Evolutionary conservation across 2,888 invertebrate species (phyloP).

Genomic region (Laothoe populi): DNA sequence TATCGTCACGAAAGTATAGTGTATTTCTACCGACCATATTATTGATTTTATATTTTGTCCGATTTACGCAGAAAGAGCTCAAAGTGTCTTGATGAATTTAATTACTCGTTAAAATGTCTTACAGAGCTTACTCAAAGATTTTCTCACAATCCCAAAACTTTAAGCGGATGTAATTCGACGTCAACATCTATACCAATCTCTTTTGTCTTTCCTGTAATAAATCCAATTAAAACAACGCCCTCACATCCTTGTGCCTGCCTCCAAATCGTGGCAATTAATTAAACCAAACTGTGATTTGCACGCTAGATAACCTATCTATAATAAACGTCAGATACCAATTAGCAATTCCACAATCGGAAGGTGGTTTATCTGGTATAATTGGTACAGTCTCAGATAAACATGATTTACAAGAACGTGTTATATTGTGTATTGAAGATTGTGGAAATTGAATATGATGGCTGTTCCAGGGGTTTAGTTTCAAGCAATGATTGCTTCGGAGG

Average conservation of each 20-base stretch:
- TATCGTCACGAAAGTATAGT: no score
- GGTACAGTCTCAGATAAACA: constrained; percentile 18
- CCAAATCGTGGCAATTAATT: constrained; percentile 26
- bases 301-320: constrained; percentile 23
- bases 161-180: constrained; percentile 4
- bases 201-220: constrained; percentile 18
- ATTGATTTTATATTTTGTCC: no score
- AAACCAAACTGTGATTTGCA: constrained; percentile 27
- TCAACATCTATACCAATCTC: constrained; percentile 7
- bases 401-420: constrained; percentile 8
- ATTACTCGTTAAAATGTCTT: not conserved
- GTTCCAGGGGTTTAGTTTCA: not conserved
- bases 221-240: constrained; percentile 14
- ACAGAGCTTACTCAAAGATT: not conserved
- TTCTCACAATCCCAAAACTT: not conserved
- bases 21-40: no score
- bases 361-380: constrained; percentile 23
- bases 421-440: not conserved
- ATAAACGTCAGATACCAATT: constrained; percentile 28
- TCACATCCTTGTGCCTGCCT: not conserved
- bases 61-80: no score
- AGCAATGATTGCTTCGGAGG: no score
- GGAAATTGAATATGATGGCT: not conserved
- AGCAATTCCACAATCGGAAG: constrained; percentile 28
- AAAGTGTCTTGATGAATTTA: no score